Evolutionary conservation across 2,113 vertebrate species (phyloP), one percentile per base, ranked within the genome.

Genomic region (Camelus bactrianus): DNA sequence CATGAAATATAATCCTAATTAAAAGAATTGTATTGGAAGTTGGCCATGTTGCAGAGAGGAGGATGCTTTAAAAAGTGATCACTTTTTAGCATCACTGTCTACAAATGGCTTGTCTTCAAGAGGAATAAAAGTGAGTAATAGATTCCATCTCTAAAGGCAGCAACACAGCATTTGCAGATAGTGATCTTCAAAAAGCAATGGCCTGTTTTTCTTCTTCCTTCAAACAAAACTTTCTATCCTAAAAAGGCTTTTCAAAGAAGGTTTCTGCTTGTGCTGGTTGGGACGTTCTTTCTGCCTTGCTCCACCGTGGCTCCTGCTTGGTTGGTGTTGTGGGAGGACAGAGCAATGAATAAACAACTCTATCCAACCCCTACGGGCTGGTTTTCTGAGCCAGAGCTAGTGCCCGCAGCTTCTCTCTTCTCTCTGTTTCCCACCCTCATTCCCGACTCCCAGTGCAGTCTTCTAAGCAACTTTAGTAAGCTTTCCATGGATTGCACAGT

Each of bases 101-200:
- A 82, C 95, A 94, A 95, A 90, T 8, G 32, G 35, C 84, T 89
- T 70, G 60, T n/a, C 12, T 96, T 96, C 85, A 93, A 91, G 96
- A 0, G 35, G 16, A 50, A 35, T 95, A 76, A 89, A 92, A 96
- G 56, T 13, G 60, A 56, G 81, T 70, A 10, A 77, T 30, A 15
- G 50, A 42, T 9, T 2, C 20, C 13, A 54, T 72, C 82, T 88
- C 96, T 60, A 32, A 90, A 76, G 19, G 93, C 93, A 93, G 42
- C 15, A 87, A 12, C 1, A 14, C 1, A 4, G 16, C 58, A 12
- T 20, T 12, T 58, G 38, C 52, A 65, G 58, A 75, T 8, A 48
- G 12, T 0, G 20, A 52, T 65, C 90, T 92, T 54, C 28, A 38
- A 67, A 81, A 92, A 56, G n/a, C 48, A 60, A 38, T 1, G 1